These are phyloP conservation scores for Drosophila quadrilineata DNA, from an alignment of 1,140 invertebrate genomes.

Conservation along the genomic window DNA sequence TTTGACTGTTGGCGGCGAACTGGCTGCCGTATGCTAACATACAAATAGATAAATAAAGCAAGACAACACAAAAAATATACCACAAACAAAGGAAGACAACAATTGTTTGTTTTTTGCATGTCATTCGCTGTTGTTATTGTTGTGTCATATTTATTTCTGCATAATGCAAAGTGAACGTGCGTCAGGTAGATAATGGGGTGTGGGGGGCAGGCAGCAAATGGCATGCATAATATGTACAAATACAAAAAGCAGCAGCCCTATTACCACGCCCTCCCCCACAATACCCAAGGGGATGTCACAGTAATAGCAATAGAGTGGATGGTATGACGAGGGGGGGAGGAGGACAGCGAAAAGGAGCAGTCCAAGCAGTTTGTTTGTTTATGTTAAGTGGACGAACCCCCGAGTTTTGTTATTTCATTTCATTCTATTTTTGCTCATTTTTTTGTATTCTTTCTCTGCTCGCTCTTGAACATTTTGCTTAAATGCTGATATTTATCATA, in stretches of 20 bases:
- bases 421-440: no score
- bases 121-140: not conserved
- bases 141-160: slow-evolving; percentile 14
- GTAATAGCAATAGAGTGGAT: no score
- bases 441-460: not conserved
- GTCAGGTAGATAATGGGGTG: not conserved
- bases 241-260: not conserved
- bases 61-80: no score
- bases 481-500: not conserved
- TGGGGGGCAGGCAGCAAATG: slow-evolving; percentile 10
- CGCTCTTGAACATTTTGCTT: not conserved
- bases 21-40: not conserved
- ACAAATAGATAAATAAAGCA: no score
- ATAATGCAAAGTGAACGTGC: slow-evolving; percentile 19
- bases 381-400: slow-evolving; percentile 33
- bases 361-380: slow-evolving; percentile 40
- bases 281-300: no score
- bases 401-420: slow-evolving; percentile 26
- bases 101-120: not conserved
- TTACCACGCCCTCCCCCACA: no score
- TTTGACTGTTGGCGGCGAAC: slow-evolving; percentile 6
- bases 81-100: slow-evolving; percentile 14
- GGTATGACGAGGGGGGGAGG: no score
- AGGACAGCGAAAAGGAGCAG: slow-evolving; percentile 3
- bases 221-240: slow-evolving; percentile 3